Conservation (phyloP, 2,888 invertebrate genomes). For the Didymodactylos carnosus region DNA sequence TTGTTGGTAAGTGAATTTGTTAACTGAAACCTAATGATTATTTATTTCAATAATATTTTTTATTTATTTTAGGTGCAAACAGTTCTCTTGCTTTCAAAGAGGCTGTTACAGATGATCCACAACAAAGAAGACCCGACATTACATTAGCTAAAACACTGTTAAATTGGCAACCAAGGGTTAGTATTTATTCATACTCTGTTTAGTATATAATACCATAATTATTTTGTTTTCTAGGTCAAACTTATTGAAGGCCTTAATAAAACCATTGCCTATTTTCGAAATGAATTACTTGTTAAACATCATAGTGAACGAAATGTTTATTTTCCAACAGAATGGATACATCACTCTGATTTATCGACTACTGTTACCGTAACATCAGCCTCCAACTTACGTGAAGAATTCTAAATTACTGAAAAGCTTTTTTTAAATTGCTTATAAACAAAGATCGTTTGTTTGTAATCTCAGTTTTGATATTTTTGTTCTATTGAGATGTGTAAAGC, state of each 20-base stretch:
- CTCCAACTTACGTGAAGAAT: too few species aligned
- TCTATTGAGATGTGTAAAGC: too few species aligned
- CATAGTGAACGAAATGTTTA: neutral
- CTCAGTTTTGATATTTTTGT: too few species aligned
- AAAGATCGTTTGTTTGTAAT: too few species aligned
- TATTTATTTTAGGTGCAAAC: slow-evolving; percentile 49
- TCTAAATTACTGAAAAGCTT: too few species aligned
- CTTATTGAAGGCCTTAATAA: slow-evolving; percentile 54
- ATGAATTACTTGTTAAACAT: slow-evolving; percentile 45
- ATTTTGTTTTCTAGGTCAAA: neutral
- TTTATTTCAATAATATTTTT: neutral
- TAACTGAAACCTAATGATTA: slow-evolving; percentile 23
- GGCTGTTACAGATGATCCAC: slow-evolving; percentile 86
- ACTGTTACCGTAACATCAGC: too few species aligned
- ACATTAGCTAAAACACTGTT: slow-evolving; percentile 59
- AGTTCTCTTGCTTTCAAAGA: slow-evolving; percentile 62
- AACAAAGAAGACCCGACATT: slow-evolving; percentile 78
- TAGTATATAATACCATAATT: neutral
- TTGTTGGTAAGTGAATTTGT: slow-evolving; percentile 38
- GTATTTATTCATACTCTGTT: neutral
- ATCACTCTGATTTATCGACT: neutral
- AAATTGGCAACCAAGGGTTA: slow-evolving; percentile 56
- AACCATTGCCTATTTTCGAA: slow-evolving; percentile 78
- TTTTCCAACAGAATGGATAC: neutral
- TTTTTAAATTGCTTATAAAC: too few species aligned